A percentile compares a stretch with the other conserved stretches of the same genome.
phyloP scores from a whole-genome alignment of 2,888 invertebrate genomes.

The Drosophila atroscutellata region DNA sequence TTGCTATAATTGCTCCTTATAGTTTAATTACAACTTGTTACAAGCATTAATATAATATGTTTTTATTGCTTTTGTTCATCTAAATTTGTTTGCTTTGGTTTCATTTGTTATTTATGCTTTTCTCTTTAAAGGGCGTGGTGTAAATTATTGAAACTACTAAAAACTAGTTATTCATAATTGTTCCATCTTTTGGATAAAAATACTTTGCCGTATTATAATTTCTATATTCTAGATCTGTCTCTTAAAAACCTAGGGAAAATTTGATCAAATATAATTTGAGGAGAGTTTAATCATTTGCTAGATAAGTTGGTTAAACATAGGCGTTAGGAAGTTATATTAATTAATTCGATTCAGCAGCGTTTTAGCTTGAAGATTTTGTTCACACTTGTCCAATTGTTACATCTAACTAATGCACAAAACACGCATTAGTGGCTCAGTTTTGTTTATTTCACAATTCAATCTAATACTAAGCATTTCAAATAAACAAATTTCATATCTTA shows the following conservation, averaged over 20 bases:
- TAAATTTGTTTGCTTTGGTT: conserved; percentile 68
- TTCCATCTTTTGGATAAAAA: conserved; percentile 65
- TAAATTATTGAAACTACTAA: conserved; percentile 80
- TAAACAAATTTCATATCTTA: conserved; percentile 61
- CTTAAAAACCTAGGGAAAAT: conserved; percentile 42
- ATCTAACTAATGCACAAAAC: conserved; percentile 53
- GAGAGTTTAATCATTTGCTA: conserved; percentile 28
- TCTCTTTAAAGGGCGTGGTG: conserved; percentile 55
- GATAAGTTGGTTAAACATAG: conserved; percentile 37
- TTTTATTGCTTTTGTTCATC: conserved; percentile 67
- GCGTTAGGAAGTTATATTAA: conserved; percentile 51
- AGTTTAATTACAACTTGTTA: conserved; percentile 63
- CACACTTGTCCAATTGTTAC: conserved; percentile 72
- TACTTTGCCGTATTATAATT: conserved; percentile 39
- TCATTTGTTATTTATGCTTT: conserved; percentile 32
- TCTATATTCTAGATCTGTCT: conserved; percentile 37
- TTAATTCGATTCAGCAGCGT: conserved; percentile 71
- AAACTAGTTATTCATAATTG: conserved; percentile 68
- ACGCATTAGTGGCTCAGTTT: conserved; percentile 48
- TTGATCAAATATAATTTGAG: conserved; percentile 45
- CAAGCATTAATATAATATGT: conserved; percentile 62
- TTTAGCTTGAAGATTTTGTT: conserved; percentile 61
- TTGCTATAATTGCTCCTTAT: conserved; percentile 70
- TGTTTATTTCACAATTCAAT: conserved; percentile 26
- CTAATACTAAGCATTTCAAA: conserved; percentile 59